Base-by-base conservation (phyloP, 2,113 vertebrate species). In the Sisor rabdophorus region DNA sequence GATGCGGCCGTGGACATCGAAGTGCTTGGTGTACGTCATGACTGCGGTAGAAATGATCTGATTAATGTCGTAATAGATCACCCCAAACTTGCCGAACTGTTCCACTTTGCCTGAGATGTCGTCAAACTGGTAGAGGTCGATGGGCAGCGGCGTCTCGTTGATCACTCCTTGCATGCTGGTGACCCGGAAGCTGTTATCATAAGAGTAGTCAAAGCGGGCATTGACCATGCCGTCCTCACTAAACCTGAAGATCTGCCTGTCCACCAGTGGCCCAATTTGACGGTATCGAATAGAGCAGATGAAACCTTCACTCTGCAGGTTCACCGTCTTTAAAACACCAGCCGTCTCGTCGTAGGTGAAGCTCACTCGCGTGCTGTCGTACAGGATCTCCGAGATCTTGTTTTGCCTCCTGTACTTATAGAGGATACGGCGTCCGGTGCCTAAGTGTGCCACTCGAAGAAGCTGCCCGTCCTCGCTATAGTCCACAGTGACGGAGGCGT, bases 151-250 rank as follows among this genome's bases (percentile, higher is more conserved):
- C 0, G 96, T 98, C 85, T 99, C 97, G 9, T 99, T 98, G 90
- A 99, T 98, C n/a, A 99, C 97, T 1, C 96, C 96, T 87, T 99
- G 97, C 96, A 99, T 98, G 89, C 96, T 98, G 85, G 96, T 99
- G 77, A 99, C 96, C 78, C 97, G 91, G 86, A 99, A 99, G 86
- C 95, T 98, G 84, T 99, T 98, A 92, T 99, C 97, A 15, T 99
- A 98, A 79, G 96, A 98, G 81, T 99, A 99, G 92, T 99, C 97
- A 20, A 99, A 99, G 79, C 96, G 93, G 0, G 97, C 97, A 0
- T 98, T 98, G 26, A 99, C 97, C 97, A 99, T 98, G 69, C 97
- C 97, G 0, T 99, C 97, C 78, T 99, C 97, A 0, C 95, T 98
- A 71, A 99, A 99, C 88, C 97, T 96, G 87, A 99, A 98, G 80